A percentile compares a stretch with the other conserved stretches of the same genome.
phyloP scores from a whole-genome alignment of 2,888 invertebrate species.

The Tolmerus cingulatus region DNA sequence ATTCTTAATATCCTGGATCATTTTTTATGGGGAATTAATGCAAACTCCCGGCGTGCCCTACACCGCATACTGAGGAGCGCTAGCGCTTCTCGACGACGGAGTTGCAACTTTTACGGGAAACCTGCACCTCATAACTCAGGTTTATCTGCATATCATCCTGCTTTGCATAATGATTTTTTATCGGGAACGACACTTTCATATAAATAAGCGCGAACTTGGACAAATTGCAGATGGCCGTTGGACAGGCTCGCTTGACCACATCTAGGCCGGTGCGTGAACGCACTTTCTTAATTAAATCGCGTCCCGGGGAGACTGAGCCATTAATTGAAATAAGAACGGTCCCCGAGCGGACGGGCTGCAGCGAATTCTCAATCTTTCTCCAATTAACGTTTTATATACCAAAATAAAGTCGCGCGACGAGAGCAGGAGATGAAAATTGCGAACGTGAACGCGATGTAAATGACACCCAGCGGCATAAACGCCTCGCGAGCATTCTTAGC shows the following conservation, averaged over 20 bases:
- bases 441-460: conserved; percentile 36
- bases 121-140: conserved; percentile 34
- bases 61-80: neutral
- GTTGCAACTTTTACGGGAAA: conserved; percentile 1
- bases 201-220: conserved; percentile 36
- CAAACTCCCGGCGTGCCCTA: neutral
- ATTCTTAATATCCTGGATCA: conserved; percentile 15
- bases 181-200: conserved; percentile 33
- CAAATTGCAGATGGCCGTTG: neutral
- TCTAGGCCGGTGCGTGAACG: neutral
- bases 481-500: conserved; percentile 14
- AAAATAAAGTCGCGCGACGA: neutral
- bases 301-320: neutral
- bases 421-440: conserved; percentile 23
- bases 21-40: neutral
- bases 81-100: neutral
- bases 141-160: conserved; percentile 41
- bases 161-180: conserved; percentile 43
- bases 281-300: conserved; percentile 30
- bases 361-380: neutral
- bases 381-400: neutral
- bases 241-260: neutral
- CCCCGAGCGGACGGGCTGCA: neutral
- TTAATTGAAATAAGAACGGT: conserved; percentile 1
- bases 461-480: conserved; percentile 31